A percentile compares a stretch with the other conserved stretches of the same genome.
Evolutionary conservation across 2,888 invertebrate genomes (phyloP).

Genomic region (Eupithecia subumbrata): DNA sequence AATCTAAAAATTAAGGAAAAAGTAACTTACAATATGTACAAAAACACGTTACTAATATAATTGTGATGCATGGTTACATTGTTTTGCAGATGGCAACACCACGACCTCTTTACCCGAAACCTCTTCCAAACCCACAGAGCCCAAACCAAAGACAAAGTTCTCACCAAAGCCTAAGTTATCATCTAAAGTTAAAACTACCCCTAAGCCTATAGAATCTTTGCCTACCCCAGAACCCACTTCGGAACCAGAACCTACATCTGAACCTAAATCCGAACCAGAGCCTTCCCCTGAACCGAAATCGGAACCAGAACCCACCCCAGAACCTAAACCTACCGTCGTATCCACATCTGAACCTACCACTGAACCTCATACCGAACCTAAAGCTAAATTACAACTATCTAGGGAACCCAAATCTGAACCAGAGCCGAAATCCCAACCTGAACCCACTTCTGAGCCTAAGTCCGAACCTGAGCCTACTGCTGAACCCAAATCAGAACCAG

Average conservation of each 20-base stretch:
- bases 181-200: constrained; percentile 46
- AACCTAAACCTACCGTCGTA: not conserved
- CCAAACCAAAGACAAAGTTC: constrained; percentile 56
- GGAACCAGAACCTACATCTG: constrained; percentile 38
- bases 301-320: constrained; percentile 44
- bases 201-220: constrained; percentile 31
- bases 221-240: constrained; percentile 26
- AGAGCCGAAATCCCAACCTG: constrained; percentile 27
- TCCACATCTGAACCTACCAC: constrained; percentile 34
- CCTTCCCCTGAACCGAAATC: constrained; percentile 67
- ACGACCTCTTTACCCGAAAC: constrained; percentile 65
- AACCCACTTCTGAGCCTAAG: constrained; percentile 34
- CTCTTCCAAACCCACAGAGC: constrained; percentile 61
- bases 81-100: constrained; percentile 76
- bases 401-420: constrained; percentile 28
- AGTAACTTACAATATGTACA: constrained; percentile 52
- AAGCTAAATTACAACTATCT: constrained; percentile 34
- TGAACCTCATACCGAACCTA: constrained; percentile 61
- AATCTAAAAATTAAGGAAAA: constrained; percentile 40
- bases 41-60: constrained; percentile 53
- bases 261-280: constrained; percentile 65
- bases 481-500: constrained; percentile 67
- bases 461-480: constrained; percentile 34
- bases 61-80: constrained; percentile 76
- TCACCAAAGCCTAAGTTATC: constrained; percentile 53